Evolutionary conservation across 1,140 invertebrate genomes (phyloP).

Genomic region (Magallana gigas): DNA sequence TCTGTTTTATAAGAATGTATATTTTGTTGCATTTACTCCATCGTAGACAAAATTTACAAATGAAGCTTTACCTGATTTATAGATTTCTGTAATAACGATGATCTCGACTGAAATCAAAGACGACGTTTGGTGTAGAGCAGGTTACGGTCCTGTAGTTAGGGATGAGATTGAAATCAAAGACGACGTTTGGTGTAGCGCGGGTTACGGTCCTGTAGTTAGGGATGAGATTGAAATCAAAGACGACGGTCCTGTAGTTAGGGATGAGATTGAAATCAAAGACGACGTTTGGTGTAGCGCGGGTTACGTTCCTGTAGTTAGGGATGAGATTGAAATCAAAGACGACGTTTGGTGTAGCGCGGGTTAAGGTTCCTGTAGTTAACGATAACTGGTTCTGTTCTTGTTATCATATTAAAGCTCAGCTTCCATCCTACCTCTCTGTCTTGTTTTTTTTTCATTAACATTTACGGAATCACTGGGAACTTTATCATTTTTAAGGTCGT

Average conservation of each 20-base stretch:
- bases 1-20: no score
- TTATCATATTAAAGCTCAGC: conserved; percentile 20
- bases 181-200: no score
- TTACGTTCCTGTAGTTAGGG: neutral
- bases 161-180: neutral
- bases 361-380: no score
- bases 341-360: no score
- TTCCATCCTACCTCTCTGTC: neutral
- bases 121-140: neutral
- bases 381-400: neutral
- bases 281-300: neutral
- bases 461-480: no score
- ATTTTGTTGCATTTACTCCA: no score
- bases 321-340: neutral
- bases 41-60: neutral
- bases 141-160: neutral
- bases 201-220: no score
- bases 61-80: conserved; percentile 7
- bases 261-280: neutral
- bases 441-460: neutral
- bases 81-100: neutral
- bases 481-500: no score
- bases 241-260: no score
- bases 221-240: no score
- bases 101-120: neutral